Base-by-base conservation (phyloP, 2,113 vertebrate genomes). In the Epinephelus cyanopodus region DNA sequence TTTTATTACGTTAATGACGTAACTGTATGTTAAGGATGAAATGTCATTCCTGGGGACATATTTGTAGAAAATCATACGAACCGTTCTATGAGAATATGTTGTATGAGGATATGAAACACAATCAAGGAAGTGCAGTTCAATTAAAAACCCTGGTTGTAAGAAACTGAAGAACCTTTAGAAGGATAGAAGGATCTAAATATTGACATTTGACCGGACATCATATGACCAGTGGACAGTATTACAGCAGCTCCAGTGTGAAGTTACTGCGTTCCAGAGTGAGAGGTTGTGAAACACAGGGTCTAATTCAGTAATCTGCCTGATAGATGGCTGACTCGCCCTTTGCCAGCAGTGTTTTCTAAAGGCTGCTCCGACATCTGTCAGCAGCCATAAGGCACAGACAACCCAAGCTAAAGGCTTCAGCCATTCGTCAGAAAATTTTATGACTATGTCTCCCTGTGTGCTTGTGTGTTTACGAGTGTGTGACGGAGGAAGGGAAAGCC, bases 391-490 rank as follows among this genome's bases (percentile, higher is more conserved):
- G 85, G 81, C 84, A 81, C 71, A 73, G 47, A 77, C 83, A 60
- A 56, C 60, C 68, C 45, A 29, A 33, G 75, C 60, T 75, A 58
- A 89, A 45, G 71, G 81, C 80, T 60, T 66, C 56, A 57, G 54
- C 69, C 76, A 64, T 93, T 86, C 77, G 85, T 93, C 86, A 92
- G 33, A 64, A 58, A 21, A 54, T 79, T 77, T 93, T 86, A 90
- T 73, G 83, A 84, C 77, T 60, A 27, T 58, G 69, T 79, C 81
- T 66, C 64, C 76, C 18, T 15, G 74, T 66, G 76, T 73, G 77
- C 77, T 21, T 67, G 66, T 63, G 73, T 81, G 76, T 82, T 87
- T 85, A 80, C 45, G 65, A 84, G 75, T 69, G 68, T 75, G 69
- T 82, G 76, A 75, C 53, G 27, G 27, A 53, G 58, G 14, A 58